Evolutionary conservation across 2,888 invertebrate genomes (phyloP).

Genomic region (Gryllus longicercus): DNA sequence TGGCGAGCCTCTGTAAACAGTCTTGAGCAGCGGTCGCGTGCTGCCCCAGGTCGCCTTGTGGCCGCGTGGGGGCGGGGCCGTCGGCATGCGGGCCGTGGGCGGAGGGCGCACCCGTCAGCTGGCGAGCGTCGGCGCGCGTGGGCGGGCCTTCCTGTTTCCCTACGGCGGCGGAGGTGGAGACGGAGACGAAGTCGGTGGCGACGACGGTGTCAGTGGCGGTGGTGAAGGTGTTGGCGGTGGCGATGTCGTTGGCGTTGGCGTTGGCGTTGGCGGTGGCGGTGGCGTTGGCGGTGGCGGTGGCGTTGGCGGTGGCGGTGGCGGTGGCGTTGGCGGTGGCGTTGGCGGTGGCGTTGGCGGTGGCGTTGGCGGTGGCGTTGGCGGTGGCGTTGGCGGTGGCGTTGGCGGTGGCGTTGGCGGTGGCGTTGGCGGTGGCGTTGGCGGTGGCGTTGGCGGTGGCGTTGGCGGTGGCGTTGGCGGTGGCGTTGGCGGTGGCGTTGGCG

Average conservation of each 20-base stretch:
- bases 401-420: not conserved
- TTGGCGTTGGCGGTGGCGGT: not conserved
- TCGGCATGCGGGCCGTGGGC: too few species aligned
- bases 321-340: rapidly evolving
- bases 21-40: too few species aligned
- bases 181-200: too few species aligned
- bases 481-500: not conserved
- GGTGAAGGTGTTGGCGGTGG: not conserved
- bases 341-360: not conserved
- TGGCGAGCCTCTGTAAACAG: too few species aligned
- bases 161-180: too few species aligned
- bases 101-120: too few species aligned
- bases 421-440: not conserved
- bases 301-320: not conserved
- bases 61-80: too few species aligned
- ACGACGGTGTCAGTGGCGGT: not conserved
- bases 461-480: too few species aligned
- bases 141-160: too few species aligned
- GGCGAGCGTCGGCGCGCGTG: too few species aligned
- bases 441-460: rapidly evolving
- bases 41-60: too few species aligned
- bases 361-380: not conserved
- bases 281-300: not conserved
- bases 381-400: not conserved
- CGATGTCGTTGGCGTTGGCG: rapidly evolving